Evolutionary conservation across 2,797 vertebrate genomes (phyloP), one percentile per base, ranked within the genome.

Genomic region (Anableps anableps): DNA sequence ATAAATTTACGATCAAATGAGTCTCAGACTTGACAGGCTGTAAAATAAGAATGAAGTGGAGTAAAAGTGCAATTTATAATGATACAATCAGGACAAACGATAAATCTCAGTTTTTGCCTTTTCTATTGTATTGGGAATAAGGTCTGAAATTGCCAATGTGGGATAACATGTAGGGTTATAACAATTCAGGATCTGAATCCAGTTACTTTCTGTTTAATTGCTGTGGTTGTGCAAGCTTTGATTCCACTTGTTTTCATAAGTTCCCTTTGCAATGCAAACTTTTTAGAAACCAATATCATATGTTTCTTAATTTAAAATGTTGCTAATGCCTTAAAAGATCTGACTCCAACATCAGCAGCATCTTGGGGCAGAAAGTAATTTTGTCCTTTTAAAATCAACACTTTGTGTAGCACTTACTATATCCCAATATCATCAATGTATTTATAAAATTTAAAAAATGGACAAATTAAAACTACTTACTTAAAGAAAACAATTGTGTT

Each of bases 1-100:
- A 26, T 76, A 70, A 47, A 83, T 91, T 89, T 84, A 91, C 81
- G 76, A 48, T 68, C 47, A 87, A 89, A 88, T 87, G 81, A 91
- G 80, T 80, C 83, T 75, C 82, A 81, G 80, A 83, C 80, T 80
- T 34, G 78, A 80, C 86, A 83, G 82, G 75, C 74, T 55, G 80
- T 86, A 84, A 90, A 87, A 83, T 88, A 73, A 83, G 79, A 88
- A 86, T 89, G 83, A 86, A 91, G 85, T 76, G 77, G 79, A 74
- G 72, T 80, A 78, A 89, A 89, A 86, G 50, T 78, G 80, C 76
- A 79, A 92, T 91, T 90, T 85, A 84, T 88, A 88, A 88, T 90
- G 82, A 89, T 78, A 77, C 68, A 26, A 91, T 82, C 77, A 85
- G 74, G 78, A 80, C 72, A 83, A 87, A 80, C 80, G 83, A 87